Base-by-base conservation (phyloP, 2,888 invertebrate species). In the Sinopyrophorus schimmeli region DNA sequence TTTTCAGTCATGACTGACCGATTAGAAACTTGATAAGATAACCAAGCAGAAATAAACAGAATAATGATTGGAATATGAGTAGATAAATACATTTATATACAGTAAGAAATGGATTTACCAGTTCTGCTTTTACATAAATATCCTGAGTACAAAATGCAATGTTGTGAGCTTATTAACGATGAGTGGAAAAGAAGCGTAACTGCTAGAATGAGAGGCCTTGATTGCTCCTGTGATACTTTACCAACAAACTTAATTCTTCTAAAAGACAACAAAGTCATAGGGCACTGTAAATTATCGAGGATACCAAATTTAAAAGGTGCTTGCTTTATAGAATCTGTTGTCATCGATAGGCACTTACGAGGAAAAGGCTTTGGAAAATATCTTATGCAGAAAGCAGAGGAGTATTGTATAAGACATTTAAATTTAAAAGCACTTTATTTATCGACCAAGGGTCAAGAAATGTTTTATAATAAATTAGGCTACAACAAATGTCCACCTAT, bases 131-230 rank as follows among this genome's bases (percentile, higher is more conserved):
- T 91, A 53, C 91, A 91, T 66, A 78, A 82, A 62, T 76, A 85
- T 65, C 85, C 86, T 27, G 80, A 90, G 69, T 82, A 84, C 67
- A 77, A 84, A 60, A 77, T 78, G 66, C 78, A 83, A 65, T 89
- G 89, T 66, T 88, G 87, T 68, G 78, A 80, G 59, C 75, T 92
- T 44, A 82, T 92, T 57, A 92, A 92, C 70, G 82, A 84, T n/a
- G 89, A 92, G 77, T 92, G 92, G 92, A 87, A 87, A 54, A 79
- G 91, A 61, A 89, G 90, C 65, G 83, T 85, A 69, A 84, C 84
- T 21, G 88, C 89, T 47, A 79, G 92, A 64, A 79, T 90, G 76
- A 79, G 83, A 70, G 87, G 87, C 37, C 73, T 92, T 35, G 80
- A 83, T 68, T 78, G 81, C 21, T 90, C 90, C 1, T 82, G 84